Base-by-base conservation (phyloP, 2,113 vertebrate species). In the Elgaria multicarinata region DNA sequence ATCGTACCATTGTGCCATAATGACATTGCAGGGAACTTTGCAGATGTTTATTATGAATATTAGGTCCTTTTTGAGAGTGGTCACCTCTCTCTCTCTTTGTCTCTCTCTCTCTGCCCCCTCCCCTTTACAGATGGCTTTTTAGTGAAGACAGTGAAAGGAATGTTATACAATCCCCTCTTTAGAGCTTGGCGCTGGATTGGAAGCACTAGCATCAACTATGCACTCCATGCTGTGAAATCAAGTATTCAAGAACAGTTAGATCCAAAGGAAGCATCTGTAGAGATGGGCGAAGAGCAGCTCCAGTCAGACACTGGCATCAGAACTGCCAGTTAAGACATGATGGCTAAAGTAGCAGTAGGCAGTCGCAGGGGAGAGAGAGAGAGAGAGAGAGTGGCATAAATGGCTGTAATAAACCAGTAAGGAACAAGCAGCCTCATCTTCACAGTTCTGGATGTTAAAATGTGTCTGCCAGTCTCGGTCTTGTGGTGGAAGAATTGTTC, bases 121-220 rank as follows among this genome's bases (percentile, higher is more conserved):
- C 94, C 92, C 3, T 22, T 93, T 85, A 88, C 94, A 99, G 99
- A 97, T 95, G 98, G 98, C 85, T 98, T 99, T 90, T 97, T 91
- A 1, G 98, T 99, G 86, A 97, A 97, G 94, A 95, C 96, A 0
- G 95, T 99, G 93, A 96, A 92, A 14, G 99, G 99, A 83, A 99
- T 99, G 98, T 33, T 98, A 88, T 99, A 98, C 88, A 99, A 99
- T 90, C 99, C 98, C 0, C 67, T 98, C 20, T 98, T 86, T 0
- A 96, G 98, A 81, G 94, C 93, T 2, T 99, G 99, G 99, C 97
- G 96, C 90, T 99, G 99, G 99, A 95, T 81, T 50, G 89, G 96
- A 93, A 98, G 94, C 93, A 98, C 96, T 0, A 97, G 97, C 83
- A 90, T 99, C 85, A 99, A 99, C 96, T 99, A 99, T 14, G 98